Base-by-base conservation (phyloP, 2,888 invertebrate species). In the Agrotis ipsilon region DNA sequence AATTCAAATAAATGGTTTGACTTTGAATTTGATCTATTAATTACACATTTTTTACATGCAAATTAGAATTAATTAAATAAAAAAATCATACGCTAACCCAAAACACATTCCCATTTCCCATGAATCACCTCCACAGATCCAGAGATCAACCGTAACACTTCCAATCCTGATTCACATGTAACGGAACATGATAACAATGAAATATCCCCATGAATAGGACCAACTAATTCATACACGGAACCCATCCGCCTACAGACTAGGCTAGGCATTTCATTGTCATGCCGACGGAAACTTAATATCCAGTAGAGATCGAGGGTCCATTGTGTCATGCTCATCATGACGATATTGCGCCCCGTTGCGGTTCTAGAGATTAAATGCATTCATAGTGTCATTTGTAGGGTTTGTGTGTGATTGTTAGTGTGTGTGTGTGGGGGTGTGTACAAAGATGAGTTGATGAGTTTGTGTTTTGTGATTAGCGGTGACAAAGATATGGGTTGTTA, bases 261-360 rank as follows among this genome's bases (percentile, higher is more conserved):
- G 72, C 80, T 62, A 77, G 80, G 79, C 85, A 82, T 89, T 90
- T 88, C 90, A 92, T 88, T 90, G 91, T 92, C 84, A 88, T 86
- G 86, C 86, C 87, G 85, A 87, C 92, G 92, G 93, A 92, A 93
- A 92, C 92, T 92, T 93, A 93, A 94, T 94, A 94, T 92, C 92
- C 88, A 87, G 84, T 81, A 86, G 90, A 94, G 92, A 94, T 93
- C 89, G 91, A 91, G 89, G 82, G 88, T 75, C 90, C 87, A 93
- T 94, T 80, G 79, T 80, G 45, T 27, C 52, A 11, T 57, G 63
- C 76, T 86, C 85, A 85, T 80, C 81, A 75, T 72, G 66, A 57
- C 75, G 78, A 86, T 86, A 85, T 86, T 86, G 83, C 85, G 74
- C 68, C 70, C 45, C 76, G 78, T 68, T 81, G 78, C 78, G 63